phyloP scores from a whole-genome alignment of 1,140 invertebrate genomes.

The Eupristina koningsbergeri region DNA sequence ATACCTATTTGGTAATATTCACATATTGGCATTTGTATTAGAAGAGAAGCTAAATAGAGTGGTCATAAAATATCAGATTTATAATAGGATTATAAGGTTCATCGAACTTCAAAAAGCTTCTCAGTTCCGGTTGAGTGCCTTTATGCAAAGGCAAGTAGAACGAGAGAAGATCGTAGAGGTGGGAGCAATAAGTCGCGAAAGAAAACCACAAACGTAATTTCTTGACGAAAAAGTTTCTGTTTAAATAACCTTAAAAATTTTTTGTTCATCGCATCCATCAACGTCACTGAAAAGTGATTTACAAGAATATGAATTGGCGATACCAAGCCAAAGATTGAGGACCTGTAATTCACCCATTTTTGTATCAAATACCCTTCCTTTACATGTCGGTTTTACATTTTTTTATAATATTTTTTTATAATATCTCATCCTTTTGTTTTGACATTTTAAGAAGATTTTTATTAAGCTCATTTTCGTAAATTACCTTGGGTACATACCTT shows the following conservation, averaged over 20 bases:
- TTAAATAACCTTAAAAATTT: constrained; percentile 35
- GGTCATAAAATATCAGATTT: constrained; percentile 59
- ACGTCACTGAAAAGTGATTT: constrained; percentile 50
- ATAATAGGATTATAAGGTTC: constrained; percentile 63
- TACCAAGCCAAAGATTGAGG: constrained; percentile 4
- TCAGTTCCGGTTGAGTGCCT: constrained; percentile 46
- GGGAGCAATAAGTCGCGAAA: constrained; percentile 18
- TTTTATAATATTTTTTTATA: too few species aligned
- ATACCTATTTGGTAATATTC: constrained; percentile 13
- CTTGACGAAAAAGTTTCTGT: constrained; percentile 32
- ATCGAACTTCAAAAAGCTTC: constrained; percentile 64
- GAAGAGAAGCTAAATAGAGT: constrained; percentile 23
- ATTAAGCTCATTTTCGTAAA: too few species aligned
- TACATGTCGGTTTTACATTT: too few species aligned
- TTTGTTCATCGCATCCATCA: constrained; percentile 54
- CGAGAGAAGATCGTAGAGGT: constrained; percentile 16
- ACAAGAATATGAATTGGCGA: constrained; percentile 33
- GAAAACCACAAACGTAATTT: constrained; percentile 40
- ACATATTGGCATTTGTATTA: background rate
- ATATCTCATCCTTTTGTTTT: too few species aligned
- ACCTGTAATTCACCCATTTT: constrained; percentile 15
- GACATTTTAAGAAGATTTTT: too few species aligned
- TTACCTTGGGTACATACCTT: too few species aligned
- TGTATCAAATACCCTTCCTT: constrained; percentile 5
- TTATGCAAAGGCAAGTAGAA: constrained; percentile 16